Evolutionary conservation across 2,113 vertebrate genomes (phyloP).

Genomic region (Glaucidium brasilianum): DNA sequence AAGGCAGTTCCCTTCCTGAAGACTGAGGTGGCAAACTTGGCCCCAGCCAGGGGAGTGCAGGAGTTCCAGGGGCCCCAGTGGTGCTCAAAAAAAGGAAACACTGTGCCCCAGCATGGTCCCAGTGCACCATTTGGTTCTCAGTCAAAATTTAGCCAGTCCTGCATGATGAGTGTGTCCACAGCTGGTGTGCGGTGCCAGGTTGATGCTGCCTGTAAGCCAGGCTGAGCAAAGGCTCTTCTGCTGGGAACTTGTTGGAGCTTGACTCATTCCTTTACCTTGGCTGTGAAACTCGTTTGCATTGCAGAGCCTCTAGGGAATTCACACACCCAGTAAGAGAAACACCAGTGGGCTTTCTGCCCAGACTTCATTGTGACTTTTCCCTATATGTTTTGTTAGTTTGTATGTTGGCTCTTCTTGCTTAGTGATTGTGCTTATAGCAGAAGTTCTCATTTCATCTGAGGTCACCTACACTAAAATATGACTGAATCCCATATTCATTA

Average conservation of each 20-base stretch:
- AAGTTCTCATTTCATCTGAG: neutral
- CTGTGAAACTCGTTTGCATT: neutral
- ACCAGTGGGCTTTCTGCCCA: neutral
- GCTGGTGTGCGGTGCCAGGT: fast-evolving
- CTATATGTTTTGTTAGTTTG: neutral
- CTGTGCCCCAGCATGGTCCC: fast-evolving
- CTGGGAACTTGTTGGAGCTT: neutral
- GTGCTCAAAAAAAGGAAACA: fast-evolving
- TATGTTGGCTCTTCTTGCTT: neutral
- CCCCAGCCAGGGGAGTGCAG: fast-evolving
- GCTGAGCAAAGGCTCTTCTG: neutral
- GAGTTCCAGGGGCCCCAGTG: fast-evolving
- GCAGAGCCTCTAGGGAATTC: neutral
- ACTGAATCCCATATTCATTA: neutral
- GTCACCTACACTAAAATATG: neutral
- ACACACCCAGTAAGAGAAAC: neutral
- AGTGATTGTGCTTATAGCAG: neutral
- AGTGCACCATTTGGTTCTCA: fast-evolving
- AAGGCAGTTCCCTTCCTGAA: fast-evolving
- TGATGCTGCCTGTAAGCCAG: fast-evolving
- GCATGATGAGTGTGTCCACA: fast-evolving
- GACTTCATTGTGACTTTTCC: neutral
- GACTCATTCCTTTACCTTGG: neutral
- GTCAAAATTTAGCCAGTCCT: neutral
- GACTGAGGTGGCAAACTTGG: neutral